Base-by-base conservation (phyloP, 2,113 vertebrate species). In the Helogale parvula region DNA sequence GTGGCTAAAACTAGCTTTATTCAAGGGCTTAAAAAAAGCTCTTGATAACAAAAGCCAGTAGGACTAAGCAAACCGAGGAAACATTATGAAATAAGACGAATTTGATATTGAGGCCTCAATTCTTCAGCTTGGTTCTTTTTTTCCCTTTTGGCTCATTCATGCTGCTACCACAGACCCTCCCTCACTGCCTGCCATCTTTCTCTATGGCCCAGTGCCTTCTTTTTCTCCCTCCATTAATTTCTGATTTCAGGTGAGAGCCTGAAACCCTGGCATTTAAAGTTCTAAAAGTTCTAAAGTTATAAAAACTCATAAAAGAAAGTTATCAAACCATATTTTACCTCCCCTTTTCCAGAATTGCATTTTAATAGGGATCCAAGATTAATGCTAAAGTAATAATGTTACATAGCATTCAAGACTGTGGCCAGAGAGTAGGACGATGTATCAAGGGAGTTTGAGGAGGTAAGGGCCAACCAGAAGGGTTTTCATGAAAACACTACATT, bases 311-410 rank as follows among this genome's bases (percentile, higher is more conserved):
- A 77, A 79, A 19, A 50, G 74, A 9, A 76, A 76, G 72, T 45
- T 76, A 45, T 45, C 25, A 76, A 76, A 45, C 38, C 54, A 31
- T 65, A 54, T 11, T 85, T 92, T 68, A 86, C 19, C 31, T 80
- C 21, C 11, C 13, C 27, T 35, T 87, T 93, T 90, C 60, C 63
- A 72, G 63, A 93, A 74, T 0, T 93, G 19, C 29, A 50, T n/a
- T 88, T 84, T 86, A 86, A 91, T 54, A 54, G 79, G 68, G 47
- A 96, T 93, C 15, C 82, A 93, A 89, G 54, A 96, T 91, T 82
- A 50, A 82, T 57, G 47, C n/a, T 82, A 79, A 82, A n/a, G 8
- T 29, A 60, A 60, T 66, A 66, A 52, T 60, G 57, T 90, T 52
- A 71, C 27, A 65, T 38, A n/a, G 15, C 41, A 33, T 66, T 69